Conservation (phyloP, 2,113 vertebrate species). For the Microcebus tavaratra region DNA sequence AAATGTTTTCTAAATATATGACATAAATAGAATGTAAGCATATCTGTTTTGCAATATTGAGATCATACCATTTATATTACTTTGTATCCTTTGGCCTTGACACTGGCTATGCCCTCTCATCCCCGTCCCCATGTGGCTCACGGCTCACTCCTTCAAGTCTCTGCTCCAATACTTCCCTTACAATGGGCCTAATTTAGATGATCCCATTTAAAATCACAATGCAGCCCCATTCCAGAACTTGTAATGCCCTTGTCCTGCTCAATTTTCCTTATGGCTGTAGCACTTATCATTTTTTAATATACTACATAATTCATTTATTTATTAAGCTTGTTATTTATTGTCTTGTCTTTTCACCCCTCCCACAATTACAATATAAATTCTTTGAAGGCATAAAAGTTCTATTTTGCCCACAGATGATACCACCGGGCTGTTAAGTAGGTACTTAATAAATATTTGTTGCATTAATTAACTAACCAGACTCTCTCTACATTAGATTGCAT, state of each 20-base stretch:
- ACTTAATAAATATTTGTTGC: background rate
- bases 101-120: background rate
- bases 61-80: background rate
- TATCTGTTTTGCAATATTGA: background rate
- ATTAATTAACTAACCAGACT: constrained; percentile 3
- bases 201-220: background rate
- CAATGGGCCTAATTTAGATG: background rate
- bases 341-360: background rate
- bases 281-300: background rate
- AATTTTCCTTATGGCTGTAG: background rate
- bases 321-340: background rate
- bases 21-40: background rate
- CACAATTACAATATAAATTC: background rate
- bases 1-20: background rate
- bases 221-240: background rate
- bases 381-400: background rate
- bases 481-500: background rate
- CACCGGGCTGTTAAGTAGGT: background rate
- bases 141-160: background rate
- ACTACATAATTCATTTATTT: background rate
- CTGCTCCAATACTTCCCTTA: background rate
- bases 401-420: background rate
- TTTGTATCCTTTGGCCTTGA: background rate
- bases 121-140: background rate
- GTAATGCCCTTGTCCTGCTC: background rate